These are phyloP conservation scores for Hemicentrotus pulcherrimus DNA, from an alignment of 35 echinoderm and acorn worm genomes.

Conservation along the genomic window DNA sequence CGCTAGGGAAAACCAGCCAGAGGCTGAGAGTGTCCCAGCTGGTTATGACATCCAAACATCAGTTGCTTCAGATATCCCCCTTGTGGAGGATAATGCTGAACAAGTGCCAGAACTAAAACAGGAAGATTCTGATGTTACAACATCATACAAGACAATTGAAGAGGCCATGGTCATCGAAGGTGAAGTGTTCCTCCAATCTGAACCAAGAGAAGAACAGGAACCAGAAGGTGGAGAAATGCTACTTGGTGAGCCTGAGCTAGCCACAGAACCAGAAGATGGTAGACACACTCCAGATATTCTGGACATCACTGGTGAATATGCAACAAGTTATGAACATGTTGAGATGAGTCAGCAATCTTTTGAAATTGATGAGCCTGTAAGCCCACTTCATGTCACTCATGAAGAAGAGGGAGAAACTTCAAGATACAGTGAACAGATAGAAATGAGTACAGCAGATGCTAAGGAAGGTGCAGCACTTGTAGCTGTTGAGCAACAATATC, in stretches of 20 bases:
- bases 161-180: slow-evolving; percentile 60
- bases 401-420: slow-evolving; percentile 21
- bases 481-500: slow-evolving; percentile 38
- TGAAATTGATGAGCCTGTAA: slow-evolving; percentile 38
- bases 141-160: slow-evolving; percentile 47
- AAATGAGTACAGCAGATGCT: slow-evolving; percentile 11
- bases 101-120: neutral
- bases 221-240: neutral
- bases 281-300: slow-evolving; percentile 87
- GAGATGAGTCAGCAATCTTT: neutral
- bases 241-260: slow-evolving; percentile 20
- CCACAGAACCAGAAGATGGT: slow-evolving; percentile 26
- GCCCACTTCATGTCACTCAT: neutral
- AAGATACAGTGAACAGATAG: slow-evolving; percentile 30
- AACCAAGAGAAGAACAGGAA: slow-evolving; percentile 43
- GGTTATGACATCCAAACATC: slow-evolving; percentile 34
- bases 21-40: neutral
- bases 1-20: slow-evolving; percentile 12
- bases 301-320: slow-evolving; percentile 79
- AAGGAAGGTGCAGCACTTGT: neutral
- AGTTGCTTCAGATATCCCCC: neutral
- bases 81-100: slow-evolving; percentile 51
- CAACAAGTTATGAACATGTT: slow-evolving; percentile 46
- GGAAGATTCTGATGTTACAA: neutral
- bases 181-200: slow-evolving; percentile 54